Evolutionary conservation across 2,888 invertebrate genomes (phyloP).

Genomic region (Polietes domitor): DNA sequence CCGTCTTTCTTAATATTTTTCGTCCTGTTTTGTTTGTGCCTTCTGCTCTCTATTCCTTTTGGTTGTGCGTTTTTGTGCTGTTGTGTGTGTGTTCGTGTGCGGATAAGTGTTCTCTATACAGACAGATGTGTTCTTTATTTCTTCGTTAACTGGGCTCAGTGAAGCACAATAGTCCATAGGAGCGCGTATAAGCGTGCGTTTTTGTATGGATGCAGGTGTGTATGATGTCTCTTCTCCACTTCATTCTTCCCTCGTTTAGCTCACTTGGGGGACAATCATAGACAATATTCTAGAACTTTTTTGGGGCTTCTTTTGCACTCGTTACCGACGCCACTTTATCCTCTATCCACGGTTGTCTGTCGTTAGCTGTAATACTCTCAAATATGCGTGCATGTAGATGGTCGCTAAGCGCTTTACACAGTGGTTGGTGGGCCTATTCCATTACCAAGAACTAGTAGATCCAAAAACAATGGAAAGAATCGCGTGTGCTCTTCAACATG

Average conservation of each 20-base stretch:
- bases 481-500: no score
- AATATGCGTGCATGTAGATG: not conserved
- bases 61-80: not conserved
- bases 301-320: not conserved
- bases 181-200: not conserved
- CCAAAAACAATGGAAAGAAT: no score
- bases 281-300: constrained; percentile 1
- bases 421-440: not conserved
- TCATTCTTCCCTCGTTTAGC: not conserved
- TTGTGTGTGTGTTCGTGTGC: not conserved
- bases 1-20: no score
- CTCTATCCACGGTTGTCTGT: not conserved
- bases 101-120: no score
- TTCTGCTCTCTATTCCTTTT: not conserved
- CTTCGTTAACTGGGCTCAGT: not conserved
- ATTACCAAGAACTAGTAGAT: not conserved
- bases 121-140: not conserved
- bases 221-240: not conserved
- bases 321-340: not conserved
- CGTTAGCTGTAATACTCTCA: not conserved
- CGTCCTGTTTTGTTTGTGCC: not conserved
- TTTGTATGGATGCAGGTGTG: not conserved
- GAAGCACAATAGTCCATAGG: not conserved
- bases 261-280: not conserved
- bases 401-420: not conserved